Evolutionary conservation across 2,888 invertebrate genomes (phyloP), one percentile per base, ranked within the genome.

Genomic region (Galerucella calmariensis): DNA sequence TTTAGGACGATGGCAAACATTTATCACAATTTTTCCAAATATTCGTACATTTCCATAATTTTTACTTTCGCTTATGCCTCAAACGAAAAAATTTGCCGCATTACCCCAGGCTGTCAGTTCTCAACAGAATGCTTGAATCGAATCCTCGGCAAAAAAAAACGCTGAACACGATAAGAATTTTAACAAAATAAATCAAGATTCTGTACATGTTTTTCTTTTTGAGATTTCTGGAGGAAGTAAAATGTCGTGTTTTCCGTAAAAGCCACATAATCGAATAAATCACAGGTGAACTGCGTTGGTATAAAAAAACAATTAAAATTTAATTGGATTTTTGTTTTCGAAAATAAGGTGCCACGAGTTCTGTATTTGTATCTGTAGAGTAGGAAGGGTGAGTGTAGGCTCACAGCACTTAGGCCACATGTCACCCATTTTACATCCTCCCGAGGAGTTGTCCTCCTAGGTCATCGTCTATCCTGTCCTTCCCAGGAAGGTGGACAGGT

Each of bases 81-180:
- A 10, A 8, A 16, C 51, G 14, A 10, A 62, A 62, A 62, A 62
- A 62, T n/a, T 41, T 16, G 41, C 14, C 14, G 41, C 62, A 41
- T 62, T 62, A 41, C n/a, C 62, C 1, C 14, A 62, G 62, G 2
- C 35, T 27, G n/a, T 59, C 62, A 35, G n/a, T 16, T 41, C n/a
- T 41, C 41, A n/a, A 16, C 62, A 14, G 41, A 62, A 62, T 9
- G 35, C 44, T 41, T 41, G 62, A 62, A 62, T 62, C 41, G 16
- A 62, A 62, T 24, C 8, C 35, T 6, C 10, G 16, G 62, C 62
- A 62, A 62, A 62, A 20, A 61, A 62, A 41, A 41, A 41, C 62
- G 14, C 41, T 6, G n/a, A 62, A 62, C 62, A 62, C 35, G 62
- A 62, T 62, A 62, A 62, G 62, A 62, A 62, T 62, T 62, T 62